Percentiles rank a stretch among this genome's conserved stretches.
Conservation (phyloP, 1,140 invertebrate species). For the Cydia strobilella region DNA sequence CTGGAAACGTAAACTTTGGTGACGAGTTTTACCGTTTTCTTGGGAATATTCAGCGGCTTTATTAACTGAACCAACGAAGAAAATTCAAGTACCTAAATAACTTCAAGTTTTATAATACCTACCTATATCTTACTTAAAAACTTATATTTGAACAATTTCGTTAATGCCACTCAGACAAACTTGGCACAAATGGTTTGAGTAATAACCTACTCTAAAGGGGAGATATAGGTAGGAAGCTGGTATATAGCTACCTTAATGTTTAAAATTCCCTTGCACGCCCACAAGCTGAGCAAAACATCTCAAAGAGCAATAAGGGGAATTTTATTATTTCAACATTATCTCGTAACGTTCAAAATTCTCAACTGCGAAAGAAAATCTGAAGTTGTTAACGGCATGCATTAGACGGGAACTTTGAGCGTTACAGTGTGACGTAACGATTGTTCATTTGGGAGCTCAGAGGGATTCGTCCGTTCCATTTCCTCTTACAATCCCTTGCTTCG, state of each 20-base stretch:
- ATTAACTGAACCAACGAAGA: not conserved
- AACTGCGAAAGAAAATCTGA: slow-evolving; percentile 11
- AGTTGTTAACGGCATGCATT: slow-evolving; percentile 17
- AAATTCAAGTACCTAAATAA: not conserved
- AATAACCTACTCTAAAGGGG: not conserved
- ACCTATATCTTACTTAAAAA: not conserved
- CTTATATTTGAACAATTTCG: not conserved
- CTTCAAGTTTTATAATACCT: not conserved
- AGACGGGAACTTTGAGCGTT: slow-evolving; percentile 30
- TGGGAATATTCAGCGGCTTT: not conserved
- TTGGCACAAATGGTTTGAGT: not conserved
- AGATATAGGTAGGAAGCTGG: not conserved
- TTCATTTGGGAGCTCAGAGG: slow-evolving; percentile 34
- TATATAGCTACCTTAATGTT: not conserved
- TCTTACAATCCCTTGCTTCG: slow-evolving; percentile 9
- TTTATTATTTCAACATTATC: slow-evolving; percentile 3
- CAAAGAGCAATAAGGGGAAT: not conserved
- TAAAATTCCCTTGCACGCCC: not conserved
- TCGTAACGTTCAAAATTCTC: not conserved
- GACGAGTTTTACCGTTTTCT: not conserved
- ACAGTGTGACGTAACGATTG: slow-evolving; percentile 38
- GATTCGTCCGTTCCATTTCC: slow-evolving; percentile 36
- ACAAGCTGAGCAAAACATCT: not conserved
- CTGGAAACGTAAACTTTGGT: not conserved
- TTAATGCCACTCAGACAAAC: not conserved